Base-by-base conservation (phyloP, 1,140 invertebrate species). In the Brachionus angularis region DNA sequence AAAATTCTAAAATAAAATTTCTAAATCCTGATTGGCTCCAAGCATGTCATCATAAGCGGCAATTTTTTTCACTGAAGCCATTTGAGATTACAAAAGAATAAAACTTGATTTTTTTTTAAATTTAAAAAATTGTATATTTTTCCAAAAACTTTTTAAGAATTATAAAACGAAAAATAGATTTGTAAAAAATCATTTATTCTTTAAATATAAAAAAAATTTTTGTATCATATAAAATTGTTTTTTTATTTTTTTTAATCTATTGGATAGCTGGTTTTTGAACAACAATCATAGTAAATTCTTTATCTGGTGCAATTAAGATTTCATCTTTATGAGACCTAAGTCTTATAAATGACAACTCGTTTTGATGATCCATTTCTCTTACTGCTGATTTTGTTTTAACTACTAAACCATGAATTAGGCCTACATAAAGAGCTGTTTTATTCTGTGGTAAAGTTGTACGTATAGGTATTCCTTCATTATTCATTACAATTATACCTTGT, bases 291-390 rank as follows among this genome's bases (percentile, higher is more conserved):
- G 46, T 53, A 44, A 50, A 71, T 29, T 71, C 70, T 55, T 49
- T 55, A 86, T 86, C 86, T 42, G 93, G 93, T 12, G 93, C 93
- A 58, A 97, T 89, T 86, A 98, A 89, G 74, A 97, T 95, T 84
- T 98, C 95, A 82, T 98, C 91, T 79, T 96, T 95, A 78, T 94
- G 95, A 72, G 94, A 95, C 75, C 93, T 85, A 42, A 98, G 87
- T 49, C 96, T 85, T 1, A 98, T 83, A 80, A 98, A 98, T 72
- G 92, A 93, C 72, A 98, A 83, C 82, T 98, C 95, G 84, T 98
- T 98, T 46, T 89, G 89, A 42, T 92, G 89, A 83, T 98, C 96
- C 81, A 98, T 85, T 83, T 98, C 95, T 74, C 93, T 84, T 3
- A 98, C 90, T 50, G 93, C 91, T 81, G 89, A 91, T 53, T 90